Evolutionary conservation across 2,888 invertebrate species (phyloP).

Genomic region (Hypolimnas misippus): DNA sequence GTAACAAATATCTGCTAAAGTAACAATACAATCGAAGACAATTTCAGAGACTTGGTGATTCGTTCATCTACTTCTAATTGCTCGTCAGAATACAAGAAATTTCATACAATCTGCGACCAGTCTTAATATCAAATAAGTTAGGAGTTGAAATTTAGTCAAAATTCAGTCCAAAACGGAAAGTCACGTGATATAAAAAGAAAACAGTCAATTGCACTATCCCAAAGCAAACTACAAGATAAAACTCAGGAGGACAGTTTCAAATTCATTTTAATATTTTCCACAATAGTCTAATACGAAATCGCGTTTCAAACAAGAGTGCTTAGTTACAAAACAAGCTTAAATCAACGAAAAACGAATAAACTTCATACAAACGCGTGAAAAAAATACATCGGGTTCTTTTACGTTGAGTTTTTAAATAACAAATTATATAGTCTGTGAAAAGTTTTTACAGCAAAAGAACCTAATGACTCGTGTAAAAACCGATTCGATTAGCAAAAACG

Average conservation of each 20-base stretch:
- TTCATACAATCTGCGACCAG: too few relatives aligned
- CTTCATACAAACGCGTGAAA: constrained; percentile 32
- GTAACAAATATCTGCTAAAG: too few relatives aligned
- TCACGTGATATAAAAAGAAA: constrained; percentile 24
- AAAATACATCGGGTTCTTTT: constrained; percentile 11
- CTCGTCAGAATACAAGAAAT: too few relatives aligned
- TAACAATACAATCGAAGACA: too few relatives aligned
- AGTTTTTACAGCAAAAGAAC: constrained; percentile 2
- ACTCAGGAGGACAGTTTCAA: constrained; percentile 73
- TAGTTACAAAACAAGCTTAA: constrained; percentile 51
- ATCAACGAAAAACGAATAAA: constrained; percentile 36
- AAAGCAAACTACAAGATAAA: constrained; percentile 68
- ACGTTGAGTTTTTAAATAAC: too few relatives aligned
- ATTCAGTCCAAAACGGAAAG: not conserved
- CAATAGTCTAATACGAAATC: constrained; percentile 76
- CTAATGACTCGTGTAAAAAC: not conserved
- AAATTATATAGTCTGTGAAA: too few relatives aligned
- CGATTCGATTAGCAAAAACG: constrained; percentile 8
- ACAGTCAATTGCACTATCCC: constrained; percentile 55
- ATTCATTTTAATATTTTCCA: constrained; percentile 82
- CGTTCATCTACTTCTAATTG: too few relatives aligned
- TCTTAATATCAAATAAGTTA: too few relatives aligned
- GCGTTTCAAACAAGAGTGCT: constrained; percentile 66
- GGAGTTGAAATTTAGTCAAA: not conserved
- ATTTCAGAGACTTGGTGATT: too few relatives aligned